These are phyloP conservation scores for Pipistrellus kuhlii DNA, from an alignment of 2,797 vertebrate genomes.

Conservation along the genomic window DNA sequence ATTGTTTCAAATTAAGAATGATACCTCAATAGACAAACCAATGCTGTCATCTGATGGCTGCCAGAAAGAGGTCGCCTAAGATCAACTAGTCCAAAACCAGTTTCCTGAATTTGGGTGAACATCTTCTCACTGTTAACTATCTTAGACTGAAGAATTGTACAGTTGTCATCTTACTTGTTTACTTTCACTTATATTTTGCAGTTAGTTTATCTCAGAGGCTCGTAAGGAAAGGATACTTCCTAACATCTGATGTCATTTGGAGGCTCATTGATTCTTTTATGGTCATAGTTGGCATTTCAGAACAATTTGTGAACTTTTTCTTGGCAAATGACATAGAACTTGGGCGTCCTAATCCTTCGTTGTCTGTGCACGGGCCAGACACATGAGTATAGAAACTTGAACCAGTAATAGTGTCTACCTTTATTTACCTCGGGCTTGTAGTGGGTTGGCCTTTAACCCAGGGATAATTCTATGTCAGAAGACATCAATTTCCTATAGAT, in stretches of 20 bases:
- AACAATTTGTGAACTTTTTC: not conserved
- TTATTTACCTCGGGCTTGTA: not conserved
- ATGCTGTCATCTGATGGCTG: slow-evolving; percentile 45
- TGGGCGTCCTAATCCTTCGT: not conserved
- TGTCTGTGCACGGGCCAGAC: not conserved
- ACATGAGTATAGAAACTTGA: not conserved
- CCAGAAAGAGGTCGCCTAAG: slow-evolving; percentile 34
- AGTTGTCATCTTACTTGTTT: not conserved
- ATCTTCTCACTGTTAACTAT: not conserved
- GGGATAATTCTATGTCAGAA: slow-evolving; percentile 9
- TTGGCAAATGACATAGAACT: not conserved
- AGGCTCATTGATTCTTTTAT: not conserved
- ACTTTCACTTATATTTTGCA: slow-evolving; percentile 3
- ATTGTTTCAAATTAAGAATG: slow-evolving; percentile 56
- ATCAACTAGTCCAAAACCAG: slow-evolving; percentile 8
- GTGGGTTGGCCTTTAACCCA: not conserved
- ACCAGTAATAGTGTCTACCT: not conserved
- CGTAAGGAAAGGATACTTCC: slow-evolving; percentile 7
- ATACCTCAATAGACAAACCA: not conserved
- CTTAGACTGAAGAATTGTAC: not conserved
- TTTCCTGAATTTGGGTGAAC: slow-evolving; percentile 41
- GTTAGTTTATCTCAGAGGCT: slow-evolving; percentile 46
- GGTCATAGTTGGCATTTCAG: slow-evolving; percentile 20
- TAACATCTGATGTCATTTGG: not conserved
- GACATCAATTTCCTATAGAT: not conserved